Base-by-base conservation (phyloP, 1,140 invertebrate genomes). In the Diabrotica undecimpunctata region DNA sequence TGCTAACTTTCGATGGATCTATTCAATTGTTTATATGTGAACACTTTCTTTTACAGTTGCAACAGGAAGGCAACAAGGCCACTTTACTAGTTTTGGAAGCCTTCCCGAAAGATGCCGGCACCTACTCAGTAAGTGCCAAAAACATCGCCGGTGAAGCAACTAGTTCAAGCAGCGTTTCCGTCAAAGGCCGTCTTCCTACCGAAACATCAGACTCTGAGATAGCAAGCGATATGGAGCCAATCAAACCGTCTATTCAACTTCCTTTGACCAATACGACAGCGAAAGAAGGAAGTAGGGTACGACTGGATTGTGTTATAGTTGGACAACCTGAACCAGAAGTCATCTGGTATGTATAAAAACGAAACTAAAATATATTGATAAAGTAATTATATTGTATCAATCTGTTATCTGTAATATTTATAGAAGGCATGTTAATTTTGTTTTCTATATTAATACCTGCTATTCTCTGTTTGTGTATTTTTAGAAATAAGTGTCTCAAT, bases 311-410 rank as follows among this genome's bases (percentile, higher is more conserved):
- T 75, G 82, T 93, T 53, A 93, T 95, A 71, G 83, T 91, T 58
- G 92, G 91, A 0, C 88, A 92, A 74, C 93, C 93, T 0, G 90
- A 92, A 78, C 93, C 92, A 0, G 91, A 92, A 81, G 90, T 95
- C 0, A 93, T 92, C 72, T 95, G 92, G 92, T 46, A 46, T 2
- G 25, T 25, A 25, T 2, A 25, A 25, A 1, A 25, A 25, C 1
- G 25, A 25, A 25, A 2, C 25, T 25, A 25, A 25, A 25, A 25
- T 4, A 25, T 1, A 4, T 4, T 25, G 1, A 25, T 25, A 25
- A 4, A 25, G 1, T 25, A 25, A 25, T 25, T 25, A 25, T 25
- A 25, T 25, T 25, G n/a, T n/a, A n/a, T n/a, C n/a, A n/a, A n/a
- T n/a, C n/a, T n/a, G n/a, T n/a, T n/a, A n/a, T n/a, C n/a, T n/a